Evolutionary conservation across 2,888 invertebrate species (phyloP).

Genomic region (Xestoiulus laeticollis): DNA sequence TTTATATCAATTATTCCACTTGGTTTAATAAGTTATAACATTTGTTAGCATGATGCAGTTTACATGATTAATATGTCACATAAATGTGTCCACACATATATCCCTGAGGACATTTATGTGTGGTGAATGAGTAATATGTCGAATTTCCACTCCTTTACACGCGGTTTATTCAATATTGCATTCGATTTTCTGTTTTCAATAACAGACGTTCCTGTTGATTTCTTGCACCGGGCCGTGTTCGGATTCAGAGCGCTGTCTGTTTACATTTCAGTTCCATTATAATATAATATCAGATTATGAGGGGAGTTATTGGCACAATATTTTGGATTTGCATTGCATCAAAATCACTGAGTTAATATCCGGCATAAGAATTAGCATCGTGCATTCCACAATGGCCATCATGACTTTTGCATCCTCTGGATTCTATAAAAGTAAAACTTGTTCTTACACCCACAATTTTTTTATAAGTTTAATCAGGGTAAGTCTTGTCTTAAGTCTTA

Average conservation of each 20-base stretch:
- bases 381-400: background rate
- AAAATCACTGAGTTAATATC: background rate
- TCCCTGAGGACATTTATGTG: background rate
- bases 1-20: background rate
- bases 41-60: background rate
- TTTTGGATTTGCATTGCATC: background rate
- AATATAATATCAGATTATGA: background rate
- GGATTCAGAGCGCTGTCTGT: background rate
- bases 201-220: background rate
- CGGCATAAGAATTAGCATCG: background rate
- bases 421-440: background rate
- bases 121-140: background rate
- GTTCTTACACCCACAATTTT: background rate
- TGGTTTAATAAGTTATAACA: conserved; percentile 27
- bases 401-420: background rate
- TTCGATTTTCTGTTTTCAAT: background rate
- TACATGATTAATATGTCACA: background rate
- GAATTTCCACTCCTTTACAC: background rate
- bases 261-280: background rate
- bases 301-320: conserved; percentile 11
- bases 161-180: background rate
- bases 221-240: background rate
- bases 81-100: background rate
- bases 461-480: background rate
- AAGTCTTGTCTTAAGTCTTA: background rate